Evolutionary conservation across 2,888 invertebrate species (phyloP), one percentile per base, ranked within the genome.

Genomic region (Polymixis flavicincta): DNA sequence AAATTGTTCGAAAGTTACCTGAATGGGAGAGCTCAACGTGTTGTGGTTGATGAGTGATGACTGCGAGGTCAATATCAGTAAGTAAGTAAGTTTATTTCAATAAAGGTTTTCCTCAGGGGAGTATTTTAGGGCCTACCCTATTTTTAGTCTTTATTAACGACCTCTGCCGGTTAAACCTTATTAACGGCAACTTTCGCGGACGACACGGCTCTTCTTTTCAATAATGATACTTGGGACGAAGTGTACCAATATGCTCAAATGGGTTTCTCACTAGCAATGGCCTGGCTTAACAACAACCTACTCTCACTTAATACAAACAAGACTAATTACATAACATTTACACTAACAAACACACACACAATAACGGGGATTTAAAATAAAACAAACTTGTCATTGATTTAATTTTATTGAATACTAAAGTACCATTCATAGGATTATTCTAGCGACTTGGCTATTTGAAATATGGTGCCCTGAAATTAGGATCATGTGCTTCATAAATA

Each of bases 121-220:
- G 25, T 63, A 63, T 63, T 63, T 28, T 14, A 28, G 28, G 64
- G 48, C 48, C 19, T 64, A 28, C 7, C 7, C 13, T 64, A 19
- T 64, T 64, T 64, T n/a, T 81, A n/a, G 52, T 60, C 9, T 80
- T 72, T 48, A 70, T 83, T 32, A 32, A 32, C 2, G 67, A 78
- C 17, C 70, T 80, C 14, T 71, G 77, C 14, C 22, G 19, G 2
- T 32, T 72, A 11, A 45, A 55, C 2, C 42, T 68, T 19, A 22
- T 13, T 0, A 19, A 77, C 9, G 69, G 65, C 4, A 32, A 68
- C 73, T 1, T 82, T 71, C 42, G 82, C 84, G 0, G 80, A 84
- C n/a, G n/a, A n/a, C n/a, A n/a, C n/a, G n/a, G n/a, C n/a, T n/a
- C n/a, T n/a, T n/a, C n/a, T n/a, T n/a, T n/a, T n/a, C n/a, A n/a